Evolutionary conservation across 2,113 vertebrate genomes (phyloP).

Genomic region (Hystrix brachyura): DNA sequence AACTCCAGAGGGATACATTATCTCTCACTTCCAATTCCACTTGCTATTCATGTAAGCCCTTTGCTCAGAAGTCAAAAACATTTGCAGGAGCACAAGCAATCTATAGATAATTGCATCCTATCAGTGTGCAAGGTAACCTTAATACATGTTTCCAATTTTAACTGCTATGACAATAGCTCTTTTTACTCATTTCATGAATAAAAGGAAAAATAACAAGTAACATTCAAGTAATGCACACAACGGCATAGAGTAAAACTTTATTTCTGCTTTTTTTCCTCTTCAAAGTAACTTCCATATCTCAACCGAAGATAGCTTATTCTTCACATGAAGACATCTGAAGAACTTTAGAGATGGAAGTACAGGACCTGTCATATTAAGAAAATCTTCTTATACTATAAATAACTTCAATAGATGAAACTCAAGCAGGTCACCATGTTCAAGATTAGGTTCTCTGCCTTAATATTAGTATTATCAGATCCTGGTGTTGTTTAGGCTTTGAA

Average conservation of each 20-base stretch:
- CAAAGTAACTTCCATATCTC: neutral
- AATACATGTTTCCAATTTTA: neutral
- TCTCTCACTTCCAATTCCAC: neutral
- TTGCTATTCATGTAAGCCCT: conserved; percentile 20
- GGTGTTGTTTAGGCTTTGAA: neutral
- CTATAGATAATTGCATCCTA: neutral
- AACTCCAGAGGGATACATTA: neutral
- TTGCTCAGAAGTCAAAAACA: neutral
- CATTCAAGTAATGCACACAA: neutral
- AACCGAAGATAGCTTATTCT: neutral
- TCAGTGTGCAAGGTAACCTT: neutral
- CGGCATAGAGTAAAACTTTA: neutral
- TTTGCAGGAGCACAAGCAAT: neutral
- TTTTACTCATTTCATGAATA: neutral
- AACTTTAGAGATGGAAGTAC: neutral
- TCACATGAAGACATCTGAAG: neutral
- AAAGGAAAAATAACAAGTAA: neutral
- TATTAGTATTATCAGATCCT: neutral
- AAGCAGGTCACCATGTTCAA: neutral
- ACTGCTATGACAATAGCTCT: neutral
- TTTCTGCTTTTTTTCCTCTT: neutral
- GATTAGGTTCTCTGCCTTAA: neutral
- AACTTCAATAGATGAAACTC: neutral
- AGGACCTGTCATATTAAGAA: too few species aligned
- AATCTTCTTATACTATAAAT: neutral